Evolutionary conservation across 2,888 invertebrate species (phyloP).

Genomic region (Corbicula japonica): DNA sequence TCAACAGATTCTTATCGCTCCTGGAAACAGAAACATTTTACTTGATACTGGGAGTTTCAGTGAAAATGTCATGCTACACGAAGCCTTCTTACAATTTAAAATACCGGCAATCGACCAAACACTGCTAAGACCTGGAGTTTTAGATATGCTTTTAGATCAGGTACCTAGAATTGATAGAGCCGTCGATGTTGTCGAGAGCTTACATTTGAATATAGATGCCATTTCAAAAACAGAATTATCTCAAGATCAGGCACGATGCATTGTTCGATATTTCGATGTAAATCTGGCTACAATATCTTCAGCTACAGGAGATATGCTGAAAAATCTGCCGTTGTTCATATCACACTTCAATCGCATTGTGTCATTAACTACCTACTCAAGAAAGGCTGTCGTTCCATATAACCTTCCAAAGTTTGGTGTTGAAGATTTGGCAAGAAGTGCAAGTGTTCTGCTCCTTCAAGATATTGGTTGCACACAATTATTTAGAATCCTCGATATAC

Average conservation of each 20-base stretch:
- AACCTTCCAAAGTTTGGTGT: slow-evolving; percentile 3
- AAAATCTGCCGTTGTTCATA: not conserved
- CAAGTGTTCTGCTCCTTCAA: slow-evolving; percentile 1
- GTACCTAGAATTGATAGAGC: slow-evolving; percentile 10
- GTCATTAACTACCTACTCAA: not conserved
- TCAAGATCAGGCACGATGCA: not conserved
- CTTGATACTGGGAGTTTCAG: slow-evolving; percentile 2
- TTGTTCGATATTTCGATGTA: slow-evolving; percentile 12
- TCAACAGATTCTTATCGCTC: not conserved
- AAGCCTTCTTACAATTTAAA: not conserved
- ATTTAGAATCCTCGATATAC: not conserved
- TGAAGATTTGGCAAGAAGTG: not conserved
- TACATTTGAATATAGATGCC: slow-evolving; percentile 16
- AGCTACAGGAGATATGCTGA: not conserved
- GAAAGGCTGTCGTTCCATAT: not conserved
- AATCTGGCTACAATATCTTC: too few species aligned
- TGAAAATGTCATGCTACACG: not conserved
- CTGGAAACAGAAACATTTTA: not conserved
- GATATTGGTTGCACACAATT: not conserved
- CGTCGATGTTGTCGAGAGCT: slow-evolving; percentile 1
- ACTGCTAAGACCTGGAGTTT: not conserved
- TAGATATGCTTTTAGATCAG: not conserved
- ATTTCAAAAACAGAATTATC: not conserved
- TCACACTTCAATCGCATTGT: not conserved
- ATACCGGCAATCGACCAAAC: not conserved